Conservation (phyloP, 2,888 invertebrate genomes). For the Hymenopus coronatus region DNA sequence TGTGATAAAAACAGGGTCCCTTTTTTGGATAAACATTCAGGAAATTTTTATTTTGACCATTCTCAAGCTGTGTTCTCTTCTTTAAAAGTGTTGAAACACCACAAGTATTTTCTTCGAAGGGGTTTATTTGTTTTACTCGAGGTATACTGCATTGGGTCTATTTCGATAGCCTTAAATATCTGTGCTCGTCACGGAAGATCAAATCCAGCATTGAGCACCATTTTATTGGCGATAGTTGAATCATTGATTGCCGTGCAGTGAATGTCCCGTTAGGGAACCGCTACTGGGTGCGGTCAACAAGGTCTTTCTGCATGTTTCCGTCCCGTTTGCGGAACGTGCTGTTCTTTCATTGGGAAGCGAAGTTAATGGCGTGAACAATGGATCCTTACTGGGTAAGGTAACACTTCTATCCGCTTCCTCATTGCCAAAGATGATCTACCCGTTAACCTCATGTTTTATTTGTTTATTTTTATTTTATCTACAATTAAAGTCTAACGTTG, state of each 20-base stretch:
- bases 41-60: too few species aligned
- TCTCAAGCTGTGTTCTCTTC: too few species aligned
- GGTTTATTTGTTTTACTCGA: too few species aligned
- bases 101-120: too few species aligned
- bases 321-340: background rate
- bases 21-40: too few species aligned
- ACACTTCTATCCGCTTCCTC: background rate
- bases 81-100: too few species aligned
- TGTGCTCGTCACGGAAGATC: background rate
- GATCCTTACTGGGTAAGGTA: background rate
- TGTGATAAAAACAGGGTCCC: too few species aligned
- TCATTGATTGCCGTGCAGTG: background rate
- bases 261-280: background rate
- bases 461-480: too few species aligned
- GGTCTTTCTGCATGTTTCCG: background rate
- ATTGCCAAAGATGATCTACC: background rate
- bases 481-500: too few species aligned
- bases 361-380: too few species aligned
- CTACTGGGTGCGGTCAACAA: background rate
- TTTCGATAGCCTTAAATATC: background rate
- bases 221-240: background rate
- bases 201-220: background rate
- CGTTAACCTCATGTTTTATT: background rate
- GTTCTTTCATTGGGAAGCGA: background rate
- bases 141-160: background rate